Conservation (phyloP, 1,140 invertebrate genomes). For the Brachionus rubens region DNA sequence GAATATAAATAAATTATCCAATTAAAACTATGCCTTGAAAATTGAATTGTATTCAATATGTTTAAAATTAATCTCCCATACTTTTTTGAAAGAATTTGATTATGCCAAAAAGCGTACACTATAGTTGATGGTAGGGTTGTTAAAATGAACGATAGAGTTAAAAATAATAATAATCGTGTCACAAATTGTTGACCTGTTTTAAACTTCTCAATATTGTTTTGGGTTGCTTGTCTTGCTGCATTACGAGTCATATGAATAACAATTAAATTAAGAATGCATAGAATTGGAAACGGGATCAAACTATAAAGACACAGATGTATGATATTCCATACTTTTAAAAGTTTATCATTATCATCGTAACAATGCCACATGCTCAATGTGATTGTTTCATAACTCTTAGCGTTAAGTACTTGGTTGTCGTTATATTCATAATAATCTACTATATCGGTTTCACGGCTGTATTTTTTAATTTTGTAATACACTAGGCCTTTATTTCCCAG, state of each 20-base stretch:
- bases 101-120: constrained; percentile 35
- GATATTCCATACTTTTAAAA: constrained; percentile 3
- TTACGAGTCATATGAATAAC: constrained; percentile 20
- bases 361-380: constrained; percentile 7
- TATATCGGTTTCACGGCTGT: background rate
- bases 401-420: background rate
- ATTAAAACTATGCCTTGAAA: constrained; percentile 30
- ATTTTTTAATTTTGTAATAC: background rate
- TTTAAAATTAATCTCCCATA: constrained; percentile 24
- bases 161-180: background rate
- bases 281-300: constrained; percentile 18
- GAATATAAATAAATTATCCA: constrained; percentile 46
- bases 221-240: background rate
- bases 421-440: background rate
- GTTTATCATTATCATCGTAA: constrained; percentile 22
- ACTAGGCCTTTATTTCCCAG: constrained; percentile 32
- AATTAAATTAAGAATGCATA: constrained; percentile 20
- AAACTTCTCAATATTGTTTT: background rate
- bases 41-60: constrained; percentile 41
- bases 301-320: constrained; percentile 35
- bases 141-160: constrained; percentile 18
- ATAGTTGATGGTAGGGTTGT: constrained; percentile 25
- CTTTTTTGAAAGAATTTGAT: background rate
- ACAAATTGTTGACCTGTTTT: constrained; percentile 37
- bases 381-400: background rate